These are phyloP conservation scores for Alauda arvensis DNA, from an alignment of 2,797 vertebrate species.

Conservation along the genomic window DNA sequence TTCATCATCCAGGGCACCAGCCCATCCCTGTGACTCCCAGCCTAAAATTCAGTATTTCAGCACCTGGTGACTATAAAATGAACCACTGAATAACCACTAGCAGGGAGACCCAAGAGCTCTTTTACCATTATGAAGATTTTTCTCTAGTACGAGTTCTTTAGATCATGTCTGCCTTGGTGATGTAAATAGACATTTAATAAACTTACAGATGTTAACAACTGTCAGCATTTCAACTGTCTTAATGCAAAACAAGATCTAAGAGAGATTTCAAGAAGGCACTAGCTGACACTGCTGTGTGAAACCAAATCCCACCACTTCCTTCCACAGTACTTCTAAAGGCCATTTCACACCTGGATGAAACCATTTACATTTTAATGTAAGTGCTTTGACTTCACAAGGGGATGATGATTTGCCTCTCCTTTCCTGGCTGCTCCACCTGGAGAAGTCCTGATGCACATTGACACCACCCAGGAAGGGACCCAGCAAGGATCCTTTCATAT, in stretches of 20 bases:
- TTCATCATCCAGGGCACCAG: background rate
- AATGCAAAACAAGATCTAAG: background rate
- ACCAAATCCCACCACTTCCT: background rate
- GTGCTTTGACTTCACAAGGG: background rate
- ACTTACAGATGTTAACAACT: background rate
- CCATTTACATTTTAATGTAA: constrained; percentile 28
- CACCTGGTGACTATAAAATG: background rate
- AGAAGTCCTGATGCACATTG: background rate
- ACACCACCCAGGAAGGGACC: background rate
- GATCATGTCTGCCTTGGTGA: background rate
- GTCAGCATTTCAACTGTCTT: background rate
- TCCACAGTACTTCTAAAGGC: background rate
- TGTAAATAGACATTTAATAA: background rate
- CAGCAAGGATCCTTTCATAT: constrained; percentile 8
- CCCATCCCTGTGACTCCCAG: background rate
- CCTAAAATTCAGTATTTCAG: background rate
- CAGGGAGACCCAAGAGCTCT: background rate
- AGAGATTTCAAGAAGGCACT: background rate
- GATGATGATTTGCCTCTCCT: background rate
- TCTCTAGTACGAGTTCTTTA: background rate
- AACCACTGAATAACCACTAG: background rate
- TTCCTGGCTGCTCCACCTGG: background rate
- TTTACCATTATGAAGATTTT: background rate
- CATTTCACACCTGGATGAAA: constrained; percentile 13
- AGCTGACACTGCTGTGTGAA: background rate